Evolutionary conservation across 1,140 invertebrate species (phyloP), one percentile per base, ranked within the genome.

Genomic region (Drosophila novamexicana): DNA sequence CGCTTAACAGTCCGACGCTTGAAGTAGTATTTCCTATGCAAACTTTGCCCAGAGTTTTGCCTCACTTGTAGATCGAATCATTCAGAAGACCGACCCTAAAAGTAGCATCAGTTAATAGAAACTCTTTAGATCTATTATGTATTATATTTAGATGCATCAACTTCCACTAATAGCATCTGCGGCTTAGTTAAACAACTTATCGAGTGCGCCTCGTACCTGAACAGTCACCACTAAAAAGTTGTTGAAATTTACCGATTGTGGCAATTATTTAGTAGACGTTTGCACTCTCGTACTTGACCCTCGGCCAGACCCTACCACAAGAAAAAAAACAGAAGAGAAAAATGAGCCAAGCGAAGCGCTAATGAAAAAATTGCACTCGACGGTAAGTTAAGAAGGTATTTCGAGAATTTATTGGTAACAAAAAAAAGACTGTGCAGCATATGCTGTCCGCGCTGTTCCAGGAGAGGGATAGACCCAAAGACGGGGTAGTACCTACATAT

Each of bases 241-340:
- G 83, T 88, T 86, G 83, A 86, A 86, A 86, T 82, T 88, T 69
- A 67, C 75, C 83, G 81, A 86, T 83, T 81, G 78, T 75, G 53
- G 75, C 71, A 83, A 83, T 86, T 88, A 69, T 75, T 75, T 65
- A 64, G 68, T 75, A 71, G 54, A 68, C 39, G 75, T 69, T 75
- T 63, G 58, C 40, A 63, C 62, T 62, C 53, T 62, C 53, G 64
- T 76, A 64, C 59, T 64, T 75, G 61, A 74, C 56, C 66, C 47
- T 59, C 42, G 50, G 54, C 59, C 61, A 73, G 61, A 34, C 12
- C 29, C 32, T 34, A 53, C 29, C n/a, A 18, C 18, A 18, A 18
- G 1, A 32, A 64, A 22, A 37, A 44, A 0, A 32, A 49, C 42
- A 75, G 45, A 45, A 22, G 45, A 39, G n/a, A 49, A 61, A 76